phyloP scores from a whole-genome alignment of 2,797 vertebrate genomes.

The Melanotaenia nigrans region DNA sequence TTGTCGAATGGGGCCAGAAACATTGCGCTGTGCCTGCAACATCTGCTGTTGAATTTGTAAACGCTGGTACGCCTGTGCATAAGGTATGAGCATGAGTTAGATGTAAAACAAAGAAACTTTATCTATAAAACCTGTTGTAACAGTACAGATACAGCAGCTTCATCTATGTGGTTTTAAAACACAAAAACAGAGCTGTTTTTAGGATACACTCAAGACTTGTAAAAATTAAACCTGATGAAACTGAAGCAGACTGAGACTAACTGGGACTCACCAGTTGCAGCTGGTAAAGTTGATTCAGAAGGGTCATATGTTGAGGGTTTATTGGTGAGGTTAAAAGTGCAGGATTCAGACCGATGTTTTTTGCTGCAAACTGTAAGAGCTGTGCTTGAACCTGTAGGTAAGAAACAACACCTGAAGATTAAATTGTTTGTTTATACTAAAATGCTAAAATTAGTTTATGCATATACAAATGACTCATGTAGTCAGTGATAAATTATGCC shows the following conservation, averaged over 20 bases:
- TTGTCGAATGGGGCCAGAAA: slow-evolving; percentile 98
- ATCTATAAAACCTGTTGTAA: not conserved
- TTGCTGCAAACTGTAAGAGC: slow-evolving; percentile 99
- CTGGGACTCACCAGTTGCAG: slow-evolving; percentile 95
- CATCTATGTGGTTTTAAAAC: not conserved
- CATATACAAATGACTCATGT: not conserved
- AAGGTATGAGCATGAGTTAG: slow-evolving; percentile 16
- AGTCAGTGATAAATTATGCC: slow-evolving; percentile 6
- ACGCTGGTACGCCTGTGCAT: slow-evolving; percentile 94
- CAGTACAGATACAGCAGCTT: not conserved
- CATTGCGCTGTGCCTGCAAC: slow-evolving; percentile 98
- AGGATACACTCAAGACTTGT: not conserved
- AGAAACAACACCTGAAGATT: not conserved
- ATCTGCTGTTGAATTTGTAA: slow-evolving; percentile 99
- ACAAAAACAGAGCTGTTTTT: not conserved
- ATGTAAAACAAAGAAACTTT: not conserved
- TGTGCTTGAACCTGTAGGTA: slow-evolving; percentile 97
- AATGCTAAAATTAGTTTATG: not conserved
- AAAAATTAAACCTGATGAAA: slow-evolving; percentile 3
- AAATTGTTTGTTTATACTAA: slow-evolving; percentile 17
- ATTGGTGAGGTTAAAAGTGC: slow-evolving; percentile 99
- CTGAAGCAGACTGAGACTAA: not conserved
- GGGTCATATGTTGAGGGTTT: slow-evolving; percentile 99
- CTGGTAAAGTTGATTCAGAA: slow-evolving; percentile 99
- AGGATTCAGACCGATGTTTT: slow-evolving; percentile 99